Conservation (phyloP, 2,797 vertebrate genomes). For the Vireo griseus region DNA sequence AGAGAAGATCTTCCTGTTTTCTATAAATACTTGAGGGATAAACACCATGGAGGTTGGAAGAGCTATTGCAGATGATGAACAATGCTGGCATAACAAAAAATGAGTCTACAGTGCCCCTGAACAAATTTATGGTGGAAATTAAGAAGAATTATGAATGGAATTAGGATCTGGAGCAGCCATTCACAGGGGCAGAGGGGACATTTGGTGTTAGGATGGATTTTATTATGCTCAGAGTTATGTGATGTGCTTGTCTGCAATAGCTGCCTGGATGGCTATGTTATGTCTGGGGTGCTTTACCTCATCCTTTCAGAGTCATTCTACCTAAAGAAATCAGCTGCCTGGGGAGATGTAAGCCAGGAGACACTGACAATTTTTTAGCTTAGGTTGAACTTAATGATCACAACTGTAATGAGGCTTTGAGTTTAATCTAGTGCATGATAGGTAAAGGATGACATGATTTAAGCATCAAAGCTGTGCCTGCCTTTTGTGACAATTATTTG, state of each 20-base stretch:
- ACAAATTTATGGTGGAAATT: slow-evolving; percentile 16
- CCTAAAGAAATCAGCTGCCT: not conserved
- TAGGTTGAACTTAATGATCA: not conserved
- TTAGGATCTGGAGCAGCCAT: not conserved
- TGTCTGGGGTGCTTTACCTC: not conserved
- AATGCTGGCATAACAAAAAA: not conserved
- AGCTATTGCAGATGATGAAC: not conserved
- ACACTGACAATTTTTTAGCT: not conserved
- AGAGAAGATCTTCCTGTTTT: not conserved
- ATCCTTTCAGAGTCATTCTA: not conserved
- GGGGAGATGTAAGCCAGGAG: not conserved
- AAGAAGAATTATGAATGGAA: not conserved
- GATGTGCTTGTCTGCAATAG: not conserved
- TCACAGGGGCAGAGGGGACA: not conserved
- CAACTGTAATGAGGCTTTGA: slow-evolving; percentile 1
- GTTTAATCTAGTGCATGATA: not conserved
- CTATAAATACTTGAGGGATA: not conserved
- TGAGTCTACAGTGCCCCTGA: not conserved
- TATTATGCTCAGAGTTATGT: not conserved
- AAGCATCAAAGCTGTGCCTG: not conserved
- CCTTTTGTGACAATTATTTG: not conserved
- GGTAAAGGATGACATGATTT: not conserved
- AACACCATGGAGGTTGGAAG: not conserved
- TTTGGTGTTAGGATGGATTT: not conserved
- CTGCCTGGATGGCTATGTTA: not conserved